Evolutionary conservation across 2,888 invertebrate genomes (phyloP), one percentile per base, ranked within the genome.

Genomic region (Diplazon laetatorius): DNA sequence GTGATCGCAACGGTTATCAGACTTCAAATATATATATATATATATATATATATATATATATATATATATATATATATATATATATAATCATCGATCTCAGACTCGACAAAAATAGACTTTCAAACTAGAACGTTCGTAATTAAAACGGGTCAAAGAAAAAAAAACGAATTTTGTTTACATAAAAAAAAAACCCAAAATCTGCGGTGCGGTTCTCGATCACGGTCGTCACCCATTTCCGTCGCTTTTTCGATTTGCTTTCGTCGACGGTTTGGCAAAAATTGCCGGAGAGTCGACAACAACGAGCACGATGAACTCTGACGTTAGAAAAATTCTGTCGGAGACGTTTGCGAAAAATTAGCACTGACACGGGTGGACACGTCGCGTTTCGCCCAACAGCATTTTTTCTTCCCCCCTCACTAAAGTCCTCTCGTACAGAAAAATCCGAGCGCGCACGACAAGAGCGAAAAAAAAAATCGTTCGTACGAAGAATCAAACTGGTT

Each of bases 101-200:
- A 72, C 80, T 78, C 78, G 77, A 76, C 79, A 83, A 84, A 78
- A 83, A 82, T 78, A 81, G 80, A 82, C 66, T 82, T 84, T 80
- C 63, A 68, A 80, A 79, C 66, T 78, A 80, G 55, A 76, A 78
- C 69, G 76, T 80, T 72, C 48, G 74, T 83, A 44, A 74, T 83
- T 81, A 66, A 81, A 83, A 84, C 80, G 78, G 82, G 80, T 83
- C 83, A 80, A 62, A 63, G 22, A 52, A 62, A 9, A 74, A 74
- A 70, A 42, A 37, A n/a, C n/a, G n/a, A n/a, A n/a, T n/a, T n/a
- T n/a, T n/a, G n/a, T n/a, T n/a, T n/a, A n/a, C n/a, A n/a, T n/a
- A n/a, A n/a, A 57, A n/a, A 16, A 9, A 6, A 18, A 55, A 16
- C 78, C 48, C n/a, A n/a, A 69, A 42, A 76, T 48, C 63, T 77